These are phyloP conservation scores for Willisornis vidua DNA, from an alignment of 2,113 vertebrate genomes.

Conservation along the genomic window DNA sequence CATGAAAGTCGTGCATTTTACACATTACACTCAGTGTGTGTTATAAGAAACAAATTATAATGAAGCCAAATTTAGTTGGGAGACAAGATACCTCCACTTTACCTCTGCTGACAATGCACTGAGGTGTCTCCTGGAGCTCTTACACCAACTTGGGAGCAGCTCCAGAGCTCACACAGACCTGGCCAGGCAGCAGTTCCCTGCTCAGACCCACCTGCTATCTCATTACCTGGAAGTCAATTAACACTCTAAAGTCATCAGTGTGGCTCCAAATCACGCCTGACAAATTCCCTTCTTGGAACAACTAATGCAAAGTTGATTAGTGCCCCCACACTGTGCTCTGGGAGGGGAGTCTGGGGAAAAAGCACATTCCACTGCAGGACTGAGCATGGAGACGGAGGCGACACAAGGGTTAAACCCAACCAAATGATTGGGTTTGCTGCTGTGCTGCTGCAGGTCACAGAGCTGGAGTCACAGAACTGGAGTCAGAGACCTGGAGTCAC, in stretches of 20 bases:
- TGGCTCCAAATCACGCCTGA: background rate
- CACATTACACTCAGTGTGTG: slow-evolving; percentile 66
- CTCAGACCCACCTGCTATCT: background rate
- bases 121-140: background rate
- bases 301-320: background rate
- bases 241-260: background rate
- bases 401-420: background rate
- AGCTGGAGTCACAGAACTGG: background rate
- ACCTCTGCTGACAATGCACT: background rate
- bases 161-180: background rate
- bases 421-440: background rate
- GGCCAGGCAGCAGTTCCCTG: background rate
- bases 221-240: background rate
- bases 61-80: slow-evolving; percentile 70
- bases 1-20: slow-evolving; percentile 74
- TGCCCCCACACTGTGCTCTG: background rate
- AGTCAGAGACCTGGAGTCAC: background rate
- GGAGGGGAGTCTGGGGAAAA: background rate
- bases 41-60: slow-evolving; percentile 80
- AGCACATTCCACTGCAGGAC: fast-evolving
- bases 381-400: fast-evolving
- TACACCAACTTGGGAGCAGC: background rate
- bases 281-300: background rate
- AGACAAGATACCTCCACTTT: slow-evolving; percentile 53
- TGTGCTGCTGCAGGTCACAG: background rate